These are phyloP conservation scores for Heliothis virescens DNA, from an alignment of 1,140 invertebrate species.

Conservation along the genomic window DNA sequence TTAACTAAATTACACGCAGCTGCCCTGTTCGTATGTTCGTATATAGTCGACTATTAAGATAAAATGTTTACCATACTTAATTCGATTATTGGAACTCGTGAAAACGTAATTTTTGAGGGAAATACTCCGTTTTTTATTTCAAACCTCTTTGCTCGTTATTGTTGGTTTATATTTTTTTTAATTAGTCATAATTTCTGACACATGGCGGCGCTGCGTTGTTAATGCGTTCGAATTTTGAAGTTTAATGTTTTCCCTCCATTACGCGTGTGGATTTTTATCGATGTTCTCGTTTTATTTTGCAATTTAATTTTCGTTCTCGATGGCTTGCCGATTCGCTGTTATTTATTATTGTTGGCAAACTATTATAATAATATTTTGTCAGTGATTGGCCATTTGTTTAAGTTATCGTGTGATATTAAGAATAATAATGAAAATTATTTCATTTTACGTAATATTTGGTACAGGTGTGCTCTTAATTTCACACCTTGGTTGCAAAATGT, in stretches of 20 bases:
- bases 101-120: conserved; percentile 50
- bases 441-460: conserved; percentile 25
- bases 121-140: conserved; percentile 37
- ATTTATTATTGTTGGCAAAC: conserved; percentile 24
- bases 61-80: conserved; percentile 76
- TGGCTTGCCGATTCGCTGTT: background rate
- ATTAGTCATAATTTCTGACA: conserved; percentile 42
- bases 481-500: conserved; percentile 5
- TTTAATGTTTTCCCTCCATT: conserved; percentile 42
- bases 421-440: conserved; percentile 4
- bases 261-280: conserved; percentile 21
- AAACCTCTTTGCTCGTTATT: conserved; percentile 14
- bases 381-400: conserved; percentile 22
- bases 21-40: conserved; percentile 56
- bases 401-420: conserved; percentile 25
- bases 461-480: conserved; percentile 29
- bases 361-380: conserved; percentile 34
- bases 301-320: conserved; percentile 7
- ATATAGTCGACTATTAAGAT: conserved; percentile 69
- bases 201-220: conserved; percentile 4
- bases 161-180: conserved; percentile 47
- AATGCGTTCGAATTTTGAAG: conserved; percentile 39
- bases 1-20: conserved; percentile 75
- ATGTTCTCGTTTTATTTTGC: conserved; percentile 7
- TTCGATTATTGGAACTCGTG: conserved; percentile 69